Percentiles rank a stretch among this genome's conserved stretches.
Evolutionary conservation across 2,113 vertebrate species (phyloP).

Genomic region (Regulus satrapa): DNA sequence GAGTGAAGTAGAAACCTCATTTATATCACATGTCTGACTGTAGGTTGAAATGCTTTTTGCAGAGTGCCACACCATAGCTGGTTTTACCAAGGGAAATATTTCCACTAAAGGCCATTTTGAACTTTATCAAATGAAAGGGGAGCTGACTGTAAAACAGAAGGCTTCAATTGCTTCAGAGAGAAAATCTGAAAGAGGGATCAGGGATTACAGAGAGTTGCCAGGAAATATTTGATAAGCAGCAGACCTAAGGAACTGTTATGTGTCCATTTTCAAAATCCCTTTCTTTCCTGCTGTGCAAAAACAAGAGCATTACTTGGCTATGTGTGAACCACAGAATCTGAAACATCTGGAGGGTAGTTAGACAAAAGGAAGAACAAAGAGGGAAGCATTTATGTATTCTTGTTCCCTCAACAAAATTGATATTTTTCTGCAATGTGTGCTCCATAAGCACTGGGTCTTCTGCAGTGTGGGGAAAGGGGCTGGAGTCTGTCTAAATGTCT

Average conservation of each 20-base stretch:
- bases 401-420: neutral
- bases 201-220: constrained; percentile 7
- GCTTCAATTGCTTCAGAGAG: constrained; percentile 1
- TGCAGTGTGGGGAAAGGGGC: neutral
- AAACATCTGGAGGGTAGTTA: neutral
- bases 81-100: neutral
- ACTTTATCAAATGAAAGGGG: neutral
- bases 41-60: neutral
- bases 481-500: neutral
- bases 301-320: neutral
- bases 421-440: neutral
- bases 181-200: constrained; percentile 9
- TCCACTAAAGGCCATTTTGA: neutral
- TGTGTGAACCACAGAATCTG: neutral
- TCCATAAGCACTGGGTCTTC: neutral
- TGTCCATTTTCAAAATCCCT: constrained; percentile 10
- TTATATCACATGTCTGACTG: neutral
- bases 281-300: constrained; percentile 24
- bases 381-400: neutral
- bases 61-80: neutral
- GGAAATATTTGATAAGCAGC: constrained; percentile 50
- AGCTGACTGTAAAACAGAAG: neutral
- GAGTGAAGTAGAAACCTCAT: neutral
- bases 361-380: neutral
- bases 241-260: neutral